Base-by-base conservation (phyloP, 2,888 invertebrate genomes). In the Cataglyphis albicans region DNA sequence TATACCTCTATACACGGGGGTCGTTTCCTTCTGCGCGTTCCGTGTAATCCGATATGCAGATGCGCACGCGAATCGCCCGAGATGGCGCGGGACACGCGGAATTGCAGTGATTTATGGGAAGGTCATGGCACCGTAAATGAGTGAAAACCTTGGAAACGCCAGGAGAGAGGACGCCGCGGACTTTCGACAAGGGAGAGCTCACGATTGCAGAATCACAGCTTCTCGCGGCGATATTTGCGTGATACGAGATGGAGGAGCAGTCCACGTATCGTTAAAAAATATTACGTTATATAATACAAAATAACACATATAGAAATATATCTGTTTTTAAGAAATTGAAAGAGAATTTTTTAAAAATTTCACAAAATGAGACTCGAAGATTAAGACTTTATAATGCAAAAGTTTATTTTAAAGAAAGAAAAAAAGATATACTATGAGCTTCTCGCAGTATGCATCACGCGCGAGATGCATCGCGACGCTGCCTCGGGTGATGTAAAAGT, bases 31-130 rank as follows among this genome's bases (percentile, higher is more conserved):
- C 86, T 84, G 88, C 87, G 57, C 57, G 74, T 72, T 78, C 83
- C 85, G 65, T 87, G 90, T 91, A 91, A 91, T 91, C 89, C 88
- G 87, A 90, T 91, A 91, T 91, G 90, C 88, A 90, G 90, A 91
- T 91, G 84, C 81, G 73, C 85, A 78, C 81, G 78, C 70, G 84
- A 75, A 82, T 88, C 59, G 63, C 32, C n/a, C 59, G 55, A 41
- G 78, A 57, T 61, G 57, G 68, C 59, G 21, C 21, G 63, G 63
- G 61, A 78, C 63, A 80, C 52, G 72, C 57, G 74, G 82, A 67
- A 82, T 63, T 41, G 85, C 72, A 52, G 55, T 83, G 83, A 87
- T 88, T 88, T 86, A 83, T 83, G 83, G 25, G 59, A 82, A 80
- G 74, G 86, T 83, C 74, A 72, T 52, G 57, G 68, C 73, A 81